Evolutionary conservation across 1,140 invertebrate species (phyloP), one percentile per base, ranked within the genome.

Genomic region (Caenorhabditis latens): DNA sequence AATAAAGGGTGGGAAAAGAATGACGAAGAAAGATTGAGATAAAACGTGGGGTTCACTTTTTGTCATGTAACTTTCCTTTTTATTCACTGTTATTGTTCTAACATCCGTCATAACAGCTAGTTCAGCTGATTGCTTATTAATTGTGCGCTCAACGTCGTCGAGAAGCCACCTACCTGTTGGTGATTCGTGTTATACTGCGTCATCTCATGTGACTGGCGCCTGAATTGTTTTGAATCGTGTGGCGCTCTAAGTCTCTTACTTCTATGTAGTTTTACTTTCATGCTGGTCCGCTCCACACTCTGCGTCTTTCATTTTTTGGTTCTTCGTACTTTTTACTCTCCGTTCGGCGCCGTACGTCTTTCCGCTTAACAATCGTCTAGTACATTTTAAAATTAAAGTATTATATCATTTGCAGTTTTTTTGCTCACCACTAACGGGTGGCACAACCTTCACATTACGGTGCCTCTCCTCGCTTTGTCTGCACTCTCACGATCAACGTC

Each of bases 201-300:
- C 71, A 50, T 79, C 16, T 50, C 71, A 79, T 79, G 46, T 79
- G 71, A 79, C 71, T 79, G 21, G 71, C 71, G 71, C 71, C 46
- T 79, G 71, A 79, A 79, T 79, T 79, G 71, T 79, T 79, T 79
- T 79, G 43, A 13, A n/a, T 50, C 46, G 71, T 50, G 46, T 75
- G 2, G 9, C 14, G 40, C n/a, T 79, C 71, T 79, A 50, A 50
- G 46, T 79, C 71, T 79, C 71, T 79, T 24, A 16, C 32, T 43
- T 79, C 46, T 32, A 79, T 14, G 53, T 48, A 6, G 13, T 43
- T 79, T 79, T 50, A 13, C 13, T 13, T n/a, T 19, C 11, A 0
- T 24, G 14, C n/a, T 24, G 40, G 71, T 24, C 71, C 46, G 21
- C 46, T 50, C n/a, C 4, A 79, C 71, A 11, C n/a, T 50, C 71